Evolutionary conservation across 2,113 vertebrate species (phyloP), one percentile per base, ranked within the genome.

Genomic region (Desmodus rotundus): DNA sequence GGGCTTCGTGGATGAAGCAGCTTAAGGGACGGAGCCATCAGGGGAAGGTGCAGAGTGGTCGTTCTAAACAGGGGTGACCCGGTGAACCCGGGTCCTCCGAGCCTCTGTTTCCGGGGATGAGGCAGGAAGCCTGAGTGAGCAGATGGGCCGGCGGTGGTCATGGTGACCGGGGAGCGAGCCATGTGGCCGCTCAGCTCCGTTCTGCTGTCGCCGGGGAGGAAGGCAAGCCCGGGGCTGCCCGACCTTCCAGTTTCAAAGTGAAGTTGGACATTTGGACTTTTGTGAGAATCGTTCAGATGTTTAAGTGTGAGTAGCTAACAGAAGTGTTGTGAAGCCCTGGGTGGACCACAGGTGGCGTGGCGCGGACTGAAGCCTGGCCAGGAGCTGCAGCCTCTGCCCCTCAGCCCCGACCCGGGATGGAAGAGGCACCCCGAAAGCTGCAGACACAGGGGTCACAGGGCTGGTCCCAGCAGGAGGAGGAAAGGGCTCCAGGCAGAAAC

Each of bases 201-300:
- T 5, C 12, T 0, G 13, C 50, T 0, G 10, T 9, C 1, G 0
- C 45, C 15, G 1, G 0, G 1, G 33, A 31, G 43, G 41, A 20
- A 24, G 0, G 8, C 2, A 22, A 43, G 56, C 33, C 52, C 14
- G 3, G 26, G 0, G 16, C 1, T 16, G 1, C 7, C 14, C 5
- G 19, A 2, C 0, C 41, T 28, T 67, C 31, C 36, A 7, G 38
- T 70, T 41, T 38, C 89, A 50, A 56, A 73, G 70, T 56, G 38
- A 89, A 19, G 24, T 14, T 54, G 47, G 14, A 24, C 11, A 2
- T 28, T 13, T 24, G n/a, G n/a, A 26, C 50, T 52, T 33, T 24
- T 7, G 47, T 14, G 47, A 52, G 70, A 56, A 47, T 5, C 70
- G 54, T 56, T 36, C 70, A 43, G 92, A n/a, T 56, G 19, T 85